Evolutionary conservation across 2,888 invertebrate species (phyloP).

Genomic region (Sacculina carcini): DNA sequence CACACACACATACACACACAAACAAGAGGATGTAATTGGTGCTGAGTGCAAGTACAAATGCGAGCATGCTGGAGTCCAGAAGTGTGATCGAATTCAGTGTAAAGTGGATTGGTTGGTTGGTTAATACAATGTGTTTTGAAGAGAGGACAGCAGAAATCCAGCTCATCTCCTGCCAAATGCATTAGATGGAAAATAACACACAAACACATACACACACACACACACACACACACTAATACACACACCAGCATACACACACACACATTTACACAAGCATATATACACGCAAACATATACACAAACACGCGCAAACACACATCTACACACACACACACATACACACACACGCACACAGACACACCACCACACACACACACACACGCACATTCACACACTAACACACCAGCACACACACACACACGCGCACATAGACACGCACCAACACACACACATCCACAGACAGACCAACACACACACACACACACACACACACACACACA

Average conservation of each 20-base stretch:
- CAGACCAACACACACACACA: no score
- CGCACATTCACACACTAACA: neutral
- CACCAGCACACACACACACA: conserved; percentile 28
- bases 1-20: no score
- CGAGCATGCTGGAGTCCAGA: no score
- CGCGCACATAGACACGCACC: conserved; percentile 20
- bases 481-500: neutral
- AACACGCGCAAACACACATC: conserved; percentile 30
- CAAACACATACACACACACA: conserved; percentile 31
- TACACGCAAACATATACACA: neutral
- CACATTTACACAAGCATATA: conserved; percentile 52
- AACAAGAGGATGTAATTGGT: no score
- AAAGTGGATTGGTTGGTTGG: no score
- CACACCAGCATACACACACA: neutral
- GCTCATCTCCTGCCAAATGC: neutral
- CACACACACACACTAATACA: neutral
- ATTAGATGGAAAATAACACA: no score
- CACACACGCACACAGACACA: neutral
- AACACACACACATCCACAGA: neutral
- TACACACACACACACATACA: conserved; percentile 32
- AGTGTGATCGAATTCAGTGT: no score
- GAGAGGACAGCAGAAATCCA: neutral
- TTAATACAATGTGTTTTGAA: neutral
- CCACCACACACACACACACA: conserved; percentile 32
- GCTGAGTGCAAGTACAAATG: no score